phyloP scores from a whole-genome alignment of 1,140 invertebrate species.

The Ectropis grisescens region DNA sequence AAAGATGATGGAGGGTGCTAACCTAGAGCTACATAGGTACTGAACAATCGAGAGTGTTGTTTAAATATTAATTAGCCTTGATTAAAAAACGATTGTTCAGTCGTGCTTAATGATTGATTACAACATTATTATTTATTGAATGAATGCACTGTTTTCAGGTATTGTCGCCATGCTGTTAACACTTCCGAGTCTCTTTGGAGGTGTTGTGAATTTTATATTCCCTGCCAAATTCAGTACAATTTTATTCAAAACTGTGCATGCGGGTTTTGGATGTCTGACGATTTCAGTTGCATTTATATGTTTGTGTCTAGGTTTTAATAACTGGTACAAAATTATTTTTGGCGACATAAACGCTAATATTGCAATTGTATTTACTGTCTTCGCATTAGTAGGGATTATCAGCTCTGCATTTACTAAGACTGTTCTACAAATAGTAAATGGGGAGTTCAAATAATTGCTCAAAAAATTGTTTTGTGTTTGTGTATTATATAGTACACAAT shows the following conservation, averaged over 20 bases:
- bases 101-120: no score
- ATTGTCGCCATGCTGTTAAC: slow-evolving; percentile 19
- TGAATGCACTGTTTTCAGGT: slow-evolving; percentile 13
- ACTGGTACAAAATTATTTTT: slow-evolving; percentile 3
- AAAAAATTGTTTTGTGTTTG: neutral
- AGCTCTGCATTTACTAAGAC: slow-evolving; percentile 1
- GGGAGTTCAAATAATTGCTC: neutral
- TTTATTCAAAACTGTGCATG: slow-evolving; percentile 12
- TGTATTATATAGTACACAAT: neutral
- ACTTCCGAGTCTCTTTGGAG: slow-evolving; percentile 14
- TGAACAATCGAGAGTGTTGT: neutral
- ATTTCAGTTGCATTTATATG: slow-evolving; percentile 15
- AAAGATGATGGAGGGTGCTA: neutral
- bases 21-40: neutral
- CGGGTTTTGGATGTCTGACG: slow-evolving; percentile 9
- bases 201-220: slow-evolving; percentile 11
- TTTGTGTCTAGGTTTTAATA: slow-evolving; percentile 17
- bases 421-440: neutral
- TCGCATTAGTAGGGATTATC: slow-evolving; percentile 17
- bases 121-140: no score
- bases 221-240: neutral
- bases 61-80: neutral
- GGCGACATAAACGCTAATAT: slow-evolving; percentile 14
- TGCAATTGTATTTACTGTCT: slow-evolving; percentile 12
- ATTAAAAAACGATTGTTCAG: neutral